Conservation (phyloP, 2,888 invertebrate species). For the Selenia dentaria region DNA sequence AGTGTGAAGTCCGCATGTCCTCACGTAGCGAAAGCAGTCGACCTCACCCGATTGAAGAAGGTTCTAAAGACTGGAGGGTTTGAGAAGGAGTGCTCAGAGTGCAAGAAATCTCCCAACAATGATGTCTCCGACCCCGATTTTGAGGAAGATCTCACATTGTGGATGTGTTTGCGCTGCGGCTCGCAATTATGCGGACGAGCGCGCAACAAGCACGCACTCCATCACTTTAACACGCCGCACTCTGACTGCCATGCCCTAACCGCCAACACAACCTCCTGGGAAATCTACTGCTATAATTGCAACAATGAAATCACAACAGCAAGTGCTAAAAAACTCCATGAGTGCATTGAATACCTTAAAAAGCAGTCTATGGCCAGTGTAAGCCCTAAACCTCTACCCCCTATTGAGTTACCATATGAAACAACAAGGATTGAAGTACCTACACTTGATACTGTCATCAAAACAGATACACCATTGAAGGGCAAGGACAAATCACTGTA, state of each 20-base stretch:
- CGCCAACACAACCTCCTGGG: constrained; percentile 89
- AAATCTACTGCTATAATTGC: constrained; percentile 92
- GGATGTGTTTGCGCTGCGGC: constrained; percentile 94
- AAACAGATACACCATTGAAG: constrained; percentile 35
- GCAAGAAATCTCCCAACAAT: constrained; percentile 77
- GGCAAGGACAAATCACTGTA: constrained; percentile 63
- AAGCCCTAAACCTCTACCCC: constrained; percentile 60
- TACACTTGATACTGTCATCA: constrained; percentile 50
- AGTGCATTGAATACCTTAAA: constrained; percentile 90
- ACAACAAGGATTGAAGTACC: constrained; percentile 55
- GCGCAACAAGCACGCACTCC: constrained; percentile 88
- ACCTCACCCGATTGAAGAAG: constrained; percentile 85
- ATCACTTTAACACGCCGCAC: constrained; percentile 90
- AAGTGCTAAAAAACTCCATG: constrained; percentile 87
- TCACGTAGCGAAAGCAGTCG: constrained; percentile 89
- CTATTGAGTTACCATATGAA: constrained; percentile 63
- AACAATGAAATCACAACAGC: constrained; percentile 87
- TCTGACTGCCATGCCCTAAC: constrained; percentile 91
- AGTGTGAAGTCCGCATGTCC: constrained; percentile 86
- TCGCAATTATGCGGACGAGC: constrained; percentile 89
- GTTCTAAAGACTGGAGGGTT: constrained; percentile 80
- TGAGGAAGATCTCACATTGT: constrained; percentile 83
- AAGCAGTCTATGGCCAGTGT: constrained; percentile 72
- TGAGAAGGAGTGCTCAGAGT: constrained; percentile 83
- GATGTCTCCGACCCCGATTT: constrained; percentile 73